These are phyloP conservation scores for Ganaspis brasiliensis DNA, from an alignment of 2,888 invertebrate genomes.

Conservation along the genomic window DNA sequence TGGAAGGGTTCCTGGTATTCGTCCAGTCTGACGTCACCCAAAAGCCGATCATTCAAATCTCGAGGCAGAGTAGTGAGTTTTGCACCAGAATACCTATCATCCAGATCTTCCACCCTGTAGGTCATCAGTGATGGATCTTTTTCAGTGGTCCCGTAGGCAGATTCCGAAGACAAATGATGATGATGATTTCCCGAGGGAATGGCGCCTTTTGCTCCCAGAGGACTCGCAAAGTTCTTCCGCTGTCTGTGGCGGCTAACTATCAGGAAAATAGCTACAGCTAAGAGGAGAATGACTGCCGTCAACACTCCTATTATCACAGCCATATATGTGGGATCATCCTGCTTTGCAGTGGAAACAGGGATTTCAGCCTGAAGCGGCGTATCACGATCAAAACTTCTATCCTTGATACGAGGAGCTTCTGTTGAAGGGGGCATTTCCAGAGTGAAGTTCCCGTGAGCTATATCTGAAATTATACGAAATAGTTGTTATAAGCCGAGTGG, in stretches of 20 bases:
- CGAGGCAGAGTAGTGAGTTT: constrained; percentile 77
- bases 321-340: constrained; percentile 82
- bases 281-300: constrained; percentile 83
- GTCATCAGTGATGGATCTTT: constrained; percentile 82
- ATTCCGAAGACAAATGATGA: constrained; percentile 81
- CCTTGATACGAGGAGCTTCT: constrained; percentile 75
- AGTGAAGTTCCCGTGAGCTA: constrained; percentile 83
- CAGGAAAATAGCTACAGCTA: constrained; percentile 83
- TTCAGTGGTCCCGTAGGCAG: constrained; percentile 82
- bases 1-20: constrained; percentile 80
- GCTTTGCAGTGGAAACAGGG: constrained; percentile 80
- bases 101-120: constrained; percentile 83
- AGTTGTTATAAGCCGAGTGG: not conserved
- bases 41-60: constrained; percentile 78
- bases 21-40: constrained; percentile 78
- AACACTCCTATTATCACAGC: constrained; percentile 83
- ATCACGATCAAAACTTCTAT: constrained; percentile 73
- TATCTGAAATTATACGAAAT: constrained; percentile 77
- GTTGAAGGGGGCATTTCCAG: constrained; percentile 80
- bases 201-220: constrained; percentile 80
- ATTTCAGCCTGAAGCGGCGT: constrained; percentile 72
- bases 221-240: constrained; percentile 81
- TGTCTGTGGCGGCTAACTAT: constrained; percentile 82
- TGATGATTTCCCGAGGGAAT: constrained; percentile 79
- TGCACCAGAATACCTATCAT: constrained; percentile 81